Evolutionary conservation across 2,113 vertebrate species (phyloP), one percentile per base, ranked within the genome.

Genomic region (Muntiacus reevesi): DNA sequence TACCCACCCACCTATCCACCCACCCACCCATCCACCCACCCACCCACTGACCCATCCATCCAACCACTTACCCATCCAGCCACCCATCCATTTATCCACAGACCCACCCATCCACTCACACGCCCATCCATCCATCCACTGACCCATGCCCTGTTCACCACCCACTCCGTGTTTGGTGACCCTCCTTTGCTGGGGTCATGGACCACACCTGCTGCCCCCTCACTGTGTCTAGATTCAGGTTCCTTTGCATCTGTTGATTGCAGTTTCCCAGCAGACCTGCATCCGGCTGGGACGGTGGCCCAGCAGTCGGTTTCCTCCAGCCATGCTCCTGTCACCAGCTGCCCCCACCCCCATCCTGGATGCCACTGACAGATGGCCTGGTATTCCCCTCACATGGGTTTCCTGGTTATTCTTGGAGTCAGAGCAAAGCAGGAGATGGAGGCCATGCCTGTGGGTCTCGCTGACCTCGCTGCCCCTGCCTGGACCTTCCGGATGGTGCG

Each of bases 1-100:
- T 7, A 9, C 0, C 3, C n/a, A 47, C 0, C 5, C 0, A 1
- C 3, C 54, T 28, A 67, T 7, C 33, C 33, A n/a, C 2, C 0
- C 8, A n/a, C n/a, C n/a, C n/a, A 21, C 30, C 8, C 7, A 33
- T 7, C 60, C 60, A 64, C 5, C 14, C 8, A 8, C 16, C 21
- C n/a, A 2, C 1, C 36, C 14, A 19, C 30, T 16, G 6, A 64
- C 3, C 27, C 3, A 33, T 4, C 16, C 19, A 30, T 6, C 3
- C 45, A 19, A 4, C 15, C 45, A 81, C 30, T 28, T 3, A 59
- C 9, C 57, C 57, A 59, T 23, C 30, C 47, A 40, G 21, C 33
- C 55, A 52, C 19, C 8, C 40, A 21, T 1, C 2, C 43, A 45
- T 7, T 0, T 8, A 14, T 33, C 9, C 7, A 21, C 16, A 11